phyloP scores from a whole-genome alignment of 2,113 vertebrate genomes.

The Pomatorhinus ruficollis region DNA sequence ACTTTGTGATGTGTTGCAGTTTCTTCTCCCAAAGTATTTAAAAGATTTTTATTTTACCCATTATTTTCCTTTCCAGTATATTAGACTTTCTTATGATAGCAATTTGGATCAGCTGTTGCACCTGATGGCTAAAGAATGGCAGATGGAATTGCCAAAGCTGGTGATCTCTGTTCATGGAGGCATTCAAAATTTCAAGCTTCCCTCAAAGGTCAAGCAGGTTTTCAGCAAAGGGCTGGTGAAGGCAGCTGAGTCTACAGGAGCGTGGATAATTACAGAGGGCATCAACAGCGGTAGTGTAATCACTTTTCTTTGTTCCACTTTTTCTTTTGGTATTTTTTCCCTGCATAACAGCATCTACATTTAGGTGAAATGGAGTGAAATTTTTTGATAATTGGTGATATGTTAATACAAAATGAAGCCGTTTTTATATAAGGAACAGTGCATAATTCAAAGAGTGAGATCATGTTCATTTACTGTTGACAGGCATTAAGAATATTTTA shows the following conservation, averaged over 20 bases:
- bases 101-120: conserved; percentile 84
- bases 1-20: not conserved
- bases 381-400: not conserved
- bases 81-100: conserved; percentile 89
- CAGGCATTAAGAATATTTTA: not conserved
- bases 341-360: not conserved
- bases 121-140: conserved; percentile 93
- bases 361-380: not conserved
- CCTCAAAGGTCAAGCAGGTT: conserved; percentile 84
- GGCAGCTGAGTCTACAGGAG: conserved; percentile 91
- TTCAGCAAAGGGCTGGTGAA: conserved; percentile 91
- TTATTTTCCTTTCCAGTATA: conserved; percentile 78
- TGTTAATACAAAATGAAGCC: not conserved
- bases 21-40: not conserved
- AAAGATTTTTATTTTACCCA: not conserved
- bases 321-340: not conserved
- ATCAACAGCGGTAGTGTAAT: conserved; percentile 84
- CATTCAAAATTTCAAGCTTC: conserved; percentile 86
- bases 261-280: conserved; percentile 96
- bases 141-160: conserved; percentile 93
- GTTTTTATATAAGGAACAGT: not conserved
- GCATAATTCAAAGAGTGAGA: not conserved
- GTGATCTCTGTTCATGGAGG: conserved; percentile 92
- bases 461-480: not conserved
- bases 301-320: not conserved